A percentile compares a stretch with the other conserved stretches of the same genome.
phyloP scores from a whole-genome alignment of 2,113 vertebrate species.

The Odontesthes bonariensis region DNA sequence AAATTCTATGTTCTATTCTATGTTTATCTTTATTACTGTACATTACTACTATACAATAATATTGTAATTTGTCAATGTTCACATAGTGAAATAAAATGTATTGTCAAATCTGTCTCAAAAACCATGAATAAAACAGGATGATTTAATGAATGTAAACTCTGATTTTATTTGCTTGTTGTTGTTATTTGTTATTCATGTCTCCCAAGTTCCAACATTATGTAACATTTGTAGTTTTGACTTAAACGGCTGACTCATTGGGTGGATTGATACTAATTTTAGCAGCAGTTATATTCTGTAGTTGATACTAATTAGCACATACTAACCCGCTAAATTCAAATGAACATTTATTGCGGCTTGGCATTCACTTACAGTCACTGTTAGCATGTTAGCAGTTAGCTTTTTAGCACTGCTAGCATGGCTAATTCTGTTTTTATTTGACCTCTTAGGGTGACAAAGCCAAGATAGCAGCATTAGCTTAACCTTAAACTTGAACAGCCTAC shows the following conservation, averaged over 20 bases:
- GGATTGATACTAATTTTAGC: neutral
- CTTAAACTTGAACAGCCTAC: neutral
- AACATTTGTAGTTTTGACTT: neutral
- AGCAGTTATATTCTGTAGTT: neutral
- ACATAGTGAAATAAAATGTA: neutral
- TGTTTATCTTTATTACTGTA: conserved; percentile 8
- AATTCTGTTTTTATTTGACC: no score
- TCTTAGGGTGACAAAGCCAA: no score
- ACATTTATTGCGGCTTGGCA: neutral
- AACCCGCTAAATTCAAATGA: neutral
- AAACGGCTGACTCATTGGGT: neutral
- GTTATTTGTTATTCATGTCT: neutral
- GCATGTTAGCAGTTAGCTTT: neutral
- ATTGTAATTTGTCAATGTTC: conserved; percentile 4
- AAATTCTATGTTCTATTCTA: neutral
- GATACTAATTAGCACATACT: neutral
- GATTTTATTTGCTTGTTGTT: neutral
- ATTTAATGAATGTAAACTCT: neutral
- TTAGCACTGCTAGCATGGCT: neutral
- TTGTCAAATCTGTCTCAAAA: neutral
- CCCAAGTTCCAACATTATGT: neutral
- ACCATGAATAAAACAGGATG: neutral
- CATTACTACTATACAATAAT: neutral
- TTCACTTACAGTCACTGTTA: neutral
- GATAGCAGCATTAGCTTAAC: neutral